Evolutionary conservation across 2,888 invertebrate genomes (phyloP).

Genomic region (Aphidius colemani): DNA sequence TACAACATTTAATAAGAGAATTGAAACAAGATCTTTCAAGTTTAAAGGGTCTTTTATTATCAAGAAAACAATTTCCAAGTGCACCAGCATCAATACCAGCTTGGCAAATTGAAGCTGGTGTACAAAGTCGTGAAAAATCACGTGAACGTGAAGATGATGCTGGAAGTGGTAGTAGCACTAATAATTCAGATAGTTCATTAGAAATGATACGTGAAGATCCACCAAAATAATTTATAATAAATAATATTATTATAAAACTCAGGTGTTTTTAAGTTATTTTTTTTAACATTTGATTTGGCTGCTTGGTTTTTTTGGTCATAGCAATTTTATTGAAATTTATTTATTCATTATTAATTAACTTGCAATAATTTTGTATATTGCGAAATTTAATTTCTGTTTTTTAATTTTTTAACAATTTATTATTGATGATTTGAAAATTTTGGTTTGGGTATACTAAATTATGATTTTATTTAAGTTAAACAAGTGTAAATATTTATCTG

Average conservation of each 20-base stretch:
- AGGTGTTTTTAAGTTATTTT: conserved; percentile 16
- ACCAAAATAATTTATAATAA: conserved; percentile 46
- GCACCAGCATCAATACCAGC: conserved; percentile 74
- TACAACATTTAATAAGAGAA: conserved; percentile 55
- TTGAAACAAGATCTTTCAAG: conserved; percentile 56
- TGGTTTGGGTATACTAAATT: too few relatives aligned
- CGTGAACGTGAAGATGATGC: conserved; percentile 57
- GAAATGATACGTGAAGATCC: conserved; percentile 61
- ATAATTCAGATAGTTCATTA: conserved; percentile 60
- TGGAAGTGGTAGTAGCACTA: conserved; percentile 59
- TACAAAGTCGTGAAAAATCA: conserved; percentile 50
- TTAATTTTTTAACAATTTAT: neutral
- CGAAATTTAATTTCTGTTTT: too few relatives aligned
- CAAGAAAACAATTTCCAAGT: conserved; percentile 78
- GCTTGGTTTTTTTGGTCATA: conserved; percentile 21
- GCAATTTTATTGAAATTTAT: conserved; percentile 21
- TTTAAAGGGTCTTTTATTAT: conserved; percentile 55
- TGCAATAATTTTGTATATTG: too few relatives aligned
- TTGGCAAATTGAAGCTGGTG: conserved; percentile 71
- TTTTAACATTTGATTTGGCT: conserved; percentile 14
- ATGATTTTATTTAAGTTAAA: too few relatives aligned
- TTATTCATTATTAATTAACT: neutral
- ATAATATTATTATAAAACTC: conserved; percentile 3
- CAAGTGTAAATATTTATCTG: too few relatives aligned
- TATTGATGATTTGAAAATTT: neutral